phyloP scores from a whole-genome alignment of 2,888 invertebrate species.

The Eutolmus rufibarbis region DNA sequence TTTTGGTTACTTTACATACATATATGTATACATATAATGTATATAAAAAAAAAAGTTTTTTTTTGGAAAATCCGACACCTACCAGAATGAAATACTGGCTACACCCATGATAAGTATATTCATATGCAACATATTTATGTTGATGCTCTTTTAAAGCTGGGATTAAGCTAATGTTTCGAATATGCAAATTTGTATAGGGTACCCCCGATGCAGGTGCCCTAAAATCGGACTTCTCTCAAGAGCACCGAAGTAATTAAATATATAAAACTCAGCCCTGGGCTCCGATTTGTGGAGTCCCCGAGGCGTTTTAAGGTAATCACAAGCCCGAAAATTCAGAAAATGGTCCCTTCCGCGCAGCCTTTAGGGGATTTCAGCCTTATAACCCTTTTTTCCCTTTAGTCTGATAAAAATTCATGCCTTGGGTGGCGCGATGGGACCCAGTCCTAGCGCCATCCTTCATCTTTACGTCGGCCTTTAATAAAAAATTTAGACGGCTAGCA shows the following conservation, averaged over 20 bases:
- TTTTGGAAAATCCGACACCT: too few relatives aligned
- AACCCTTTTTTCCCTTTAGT: background rate
- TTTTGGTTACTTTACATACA: too few relatives aligned
- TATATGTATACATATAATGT: too few relatives aligned
- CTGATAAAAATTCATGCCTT: slow-evolving; percentile 1
- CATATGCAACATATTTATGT: too few relatives aligned
- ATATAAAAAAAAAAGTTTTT: too few relatives aligned
- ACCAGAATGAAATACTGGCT: too few relatives aligned
- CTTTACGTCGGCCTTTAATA: slow-evolving; percentile 33
- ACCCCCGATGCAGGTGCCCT: background rate
- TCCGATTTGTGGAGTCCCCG: background rate
- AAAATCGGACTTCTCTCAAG: background rate
- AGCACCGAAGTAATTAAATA: background rate
- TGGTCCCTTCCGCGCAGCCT: background rate
- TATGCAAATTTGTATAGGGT: background rate
- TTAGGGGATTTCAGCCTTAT: background rate
- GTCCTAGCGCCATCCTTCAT: background rate
- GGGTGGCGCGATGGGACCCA: background rate
- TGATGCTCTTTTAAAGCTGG: too few relatives aligned
- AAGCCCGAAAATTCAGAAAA: background rate
- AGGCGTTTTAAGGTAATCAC: background rate
- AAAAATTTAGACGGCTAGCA: slow-evolving; percentile 14
- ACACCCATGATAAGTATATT: too few relatives aligned
- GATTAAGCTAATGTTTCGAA: background rate
- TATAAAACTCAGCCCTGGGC: background rate